These are phyloP conservation scores for Stenurella melanura DNA, from an alignment of 2,888 invertebrate genomes.

Conservation along the genomic window DNA sequence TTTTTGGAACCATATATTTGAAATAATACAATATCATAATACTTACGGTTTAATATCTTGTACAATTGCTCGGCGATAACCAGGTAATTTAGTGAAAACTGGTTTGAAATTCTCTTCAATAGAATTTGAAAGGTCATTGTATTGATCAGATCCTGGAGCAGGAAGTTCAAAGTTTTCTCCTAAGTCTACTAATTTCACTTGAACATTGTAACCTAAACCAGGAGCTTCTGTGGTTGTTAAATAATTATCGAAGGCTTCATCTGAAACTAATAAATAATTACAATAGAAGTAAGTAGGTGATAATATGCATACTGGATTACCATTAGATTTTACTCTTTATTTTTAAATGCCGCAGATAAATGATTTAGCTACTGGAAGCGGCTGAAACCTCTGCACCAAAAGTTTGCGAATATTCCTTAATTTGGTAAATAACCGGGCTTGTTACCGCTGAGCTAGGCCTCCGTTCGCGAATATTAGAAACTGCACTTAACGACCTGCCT, in stretches of 20 bases:
- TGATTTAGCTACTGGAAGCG: too few relatives aligned
- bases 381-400: too few relatives aligned
- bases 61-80: constrained; percentile 83
- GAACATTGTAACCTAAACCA: constrained; percentile 81
- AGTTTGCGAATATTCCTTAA: too few relatives aligned
- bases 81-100: constrained; percentile 79
- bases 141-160: constrained; percentile 82
- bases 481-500: too few relatives aligned
- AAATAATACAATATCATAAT: not conserved
- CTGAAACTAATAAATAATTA: constrained; percentile 65
- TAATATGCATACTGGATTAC: too few relatives aligned
- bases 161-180: constrained; percentile 87
- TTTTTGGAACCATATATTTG: too few relatives aligned
- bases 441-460: too few relatives aligned
- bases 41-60: constrained; percentile 83
- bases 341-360: too few relatives aligned
- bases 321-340: too few relatives aligned
- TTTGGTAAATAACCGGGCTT: too few relatives aligned
- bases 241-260: constrained; percentile 75
- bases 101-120: constrained; percentile 80
- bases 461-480: too few relatives aligned
- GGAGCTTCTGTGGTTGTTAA: constrained; percentile 79
- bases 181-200: constrained; percentile 84
- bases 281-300: too few relatives aligned
- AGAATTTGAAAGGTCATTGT: constrained; percentile 81